A percentile compares a stretch with the other conserved stretches of the same genome.
Evolutionary conservation across 2,888 invertebrate species (phyloP).

Genomic region (Lasioglossum zephyrum): DNA sequence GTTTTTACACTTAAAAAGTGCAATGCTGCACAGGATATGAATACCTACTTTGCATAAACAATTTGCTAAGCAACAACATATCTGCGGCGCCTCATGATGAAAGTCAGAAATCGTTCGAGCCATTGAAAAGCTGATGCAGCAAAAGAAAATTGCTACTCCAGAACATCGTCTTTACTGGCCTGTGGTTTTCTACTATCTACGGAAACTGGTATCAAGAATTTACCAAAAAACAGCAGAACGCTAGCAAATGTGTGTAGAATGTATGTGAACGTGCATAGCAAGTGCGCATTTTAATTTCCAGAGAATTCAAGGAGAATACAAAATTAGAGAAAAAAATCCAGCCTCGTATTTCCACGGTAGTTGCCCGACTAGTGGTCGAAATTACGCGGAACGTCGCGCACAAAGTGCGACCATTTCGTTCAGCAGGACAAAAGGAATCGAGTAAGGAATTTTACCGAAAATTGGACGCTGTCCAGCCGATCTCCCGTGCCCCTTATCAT

Average conservation of each 20-base stretch:
- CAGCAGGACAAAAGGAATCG: conserved; percentile 42
- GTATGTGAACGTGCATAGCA: not conserved
- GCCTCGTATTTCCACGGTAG: conserved; percentile 32
- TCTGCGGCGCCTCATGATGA: too few species aligned
- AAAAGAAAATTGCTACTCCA: not conserved
- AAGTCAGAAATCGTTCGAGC: not conserved
- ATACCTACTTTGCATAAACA: not conserved
- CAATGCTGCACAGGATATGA: not conserved
- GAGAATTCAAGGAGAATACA: not conserved
- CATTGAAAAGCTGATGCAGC: not conserved
- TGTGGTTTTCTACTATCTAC: not conserved
- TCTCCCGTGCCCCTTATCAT: conserved; percentile 1
- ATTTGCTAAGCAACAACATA: not conserved
- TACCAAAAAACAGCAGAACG: not conserved
- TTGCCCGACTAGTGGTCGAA: conserved; percentile 30
- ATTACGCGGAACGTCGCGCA: conserved; percentile 42
- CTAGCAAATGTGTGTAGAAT: not conserved
- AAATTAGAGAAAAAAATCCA: not conserved
- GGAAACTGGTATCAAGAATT: too few species aligned
- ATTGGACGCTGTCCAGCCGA: conserved; percentile 51
- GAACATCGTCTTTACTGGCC: not conserved
- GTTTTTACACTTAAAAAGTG: not conserved
- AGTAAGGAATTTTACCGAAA: conserved; percentile 34
- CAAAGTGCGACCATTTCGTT: conserved; percentile 21
- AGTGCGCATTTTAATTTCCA: not conserved